Base-by-base conservation (phyloP, 2,888 invertebrate genomes). In the Smittia sp. region DNA sequence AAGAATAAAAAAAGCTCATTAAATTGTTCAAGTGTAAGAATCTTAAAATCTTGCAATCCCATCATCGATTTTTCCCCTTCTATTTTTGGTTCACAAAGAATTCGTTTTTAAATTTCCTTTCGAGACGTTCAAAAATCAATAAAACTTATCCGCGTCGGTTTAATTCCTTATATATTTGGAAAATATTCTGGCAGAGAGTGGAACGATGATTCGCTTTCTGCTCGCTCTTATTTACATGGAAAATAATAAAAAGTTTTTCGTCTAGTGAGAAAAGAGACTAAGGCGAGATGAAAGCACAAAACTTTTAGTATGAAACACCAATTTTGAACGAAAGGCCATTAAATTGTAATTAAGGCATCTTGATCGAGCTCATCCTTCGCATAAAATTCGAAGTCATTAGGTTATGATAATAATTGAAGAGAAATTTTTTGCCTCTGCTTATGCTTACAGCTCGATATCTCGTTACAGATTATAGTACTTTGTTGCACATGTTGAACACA, bases 311-410 rank as follows among this genome's bases (percentile, higher is more conserved):
- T 46, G 3, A 46, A n/a, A 46, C 3, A 46, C 6, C n/a, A 46
- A 46, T 46, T 46, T 46, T 3, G 3, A 46, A 6, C 15, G 46
- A 46, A n/a, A 11, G 46, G 46, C 46, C 46, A 46, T 46, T 46
- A 46, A 46, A 46, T n/a, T 46, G 46, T 46, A 46, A 46, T 46
- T 46, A 46, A 46, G 46, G n/a, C 46, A 46, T 46, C 15, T n/a
- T 38, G 7, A 9, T 46, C 46, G 2, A 46, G 2, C 46, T 11
- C 46, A 46, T n/a, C n/a, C 2, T 11, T 2, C n/a, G 46, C n/a
- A 46, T 7, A 46, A 32, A 32, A n/a, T 9, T 38, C 38, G 11
- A 38, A 38, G 38, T 38, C 38, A 38, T 38, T 38, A 38, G 38
- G 38, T 38, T 46, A 46, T 15, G 46, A 46, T 46, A 46, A 46